Conservation (phyloP, 2,113 vertebrate species). For the Indicator maculatus region DNA sequence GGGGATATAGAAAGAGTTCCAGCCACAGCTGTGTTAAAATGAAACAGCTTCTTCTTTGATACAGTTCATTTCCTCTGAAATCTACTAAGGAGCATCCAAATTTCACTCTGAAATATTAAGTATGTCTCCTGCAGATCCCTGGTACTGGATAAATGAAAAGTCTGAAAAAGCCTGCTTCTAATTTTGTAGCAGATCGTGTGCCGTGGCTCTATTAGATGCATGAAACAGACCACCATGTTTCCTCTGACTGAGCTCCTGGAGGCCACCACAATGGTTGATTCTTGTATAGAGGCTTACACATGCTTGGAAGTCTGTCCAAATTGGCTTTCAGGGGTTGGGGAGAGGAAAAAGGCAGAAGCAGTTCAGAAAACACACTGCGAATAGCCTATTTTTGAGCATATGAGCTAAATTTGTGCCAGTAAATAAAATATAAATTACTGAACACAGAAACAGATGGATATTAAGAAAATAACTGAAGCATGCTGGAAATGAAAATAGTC, state of each 20-base stretch:
- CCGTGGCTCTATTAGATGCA: fast-evolving
- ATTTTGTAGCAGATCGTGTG: background rate
- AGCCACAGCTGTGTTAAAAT: background rate
- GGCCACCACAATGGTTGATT: background rate
- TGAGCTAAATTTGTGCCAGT: background rate
- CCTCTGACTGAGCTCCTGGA: background rate
- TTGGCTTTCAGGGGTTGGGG: background rate
- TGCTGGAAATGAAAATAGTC: background rate
- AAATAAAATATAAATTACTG: conserved; percentile 46
- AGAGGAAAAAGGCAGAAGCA: background rate
- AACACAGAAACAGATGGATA: conserved; percentile 42
- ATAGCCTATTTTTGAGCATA: background rate
- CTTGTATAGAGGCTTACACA: background rate
- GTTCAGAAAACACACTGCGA: background rate
- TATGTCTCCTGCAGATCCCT: background rate
- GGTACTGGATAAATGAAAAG: background rate
- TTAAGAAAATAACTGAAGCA: conserved; percentile 50
- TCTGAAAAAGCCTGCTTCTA: background rate
- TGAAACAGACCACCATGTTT: fast-evolving
- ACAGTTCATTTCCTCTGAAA: background rate
- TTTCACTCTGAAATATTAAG: background rate
- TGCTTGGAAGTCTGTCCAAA: background rate
- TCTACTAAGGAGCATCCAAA: background rate
- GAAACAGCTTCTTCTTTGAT: background rate
- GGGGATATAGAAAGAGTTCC: background rate